Conservation (phyloP, 2,113 vertebrate species). For the Misgurnus anguillicaudatus region DNA sequence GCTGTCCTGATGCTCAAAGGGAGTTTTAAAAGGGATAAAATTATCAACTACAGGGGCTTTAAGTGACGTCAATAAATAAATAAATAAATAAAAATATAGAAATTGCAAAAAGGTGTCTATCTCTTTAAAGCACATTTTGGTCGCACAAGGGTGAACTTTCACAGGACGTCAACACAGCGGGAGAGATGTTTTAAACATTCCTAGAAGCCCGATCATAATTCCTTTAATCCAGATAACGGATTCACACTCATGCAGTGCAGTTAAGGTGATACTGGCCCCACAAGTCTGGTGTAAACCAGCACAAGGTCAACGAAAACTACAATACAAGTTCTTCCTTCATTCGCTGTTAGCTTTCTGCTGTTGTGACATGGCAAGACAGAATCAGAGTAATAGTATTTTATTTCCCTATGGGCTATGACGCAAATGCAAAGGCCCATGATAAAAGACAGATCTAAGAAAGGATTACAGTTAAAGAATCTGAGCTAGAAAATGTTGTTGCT, state of each 20-base stretch:
- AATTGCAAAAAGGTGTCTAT: not conserved
- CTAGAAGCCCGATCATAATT: not conserved
- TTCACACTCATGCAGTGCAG: conserved; percentile 8
- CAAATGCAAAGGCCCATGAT: conserved; percentile 12
- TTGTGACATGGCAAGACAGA: conserved; percentile 40
- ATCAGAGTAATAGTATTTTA: conserved; percentile 43
- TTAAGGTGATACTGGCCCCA: conserved; percentile 7
- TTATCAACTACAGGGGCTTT: no score
- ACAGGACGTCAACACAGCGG: not conserved
- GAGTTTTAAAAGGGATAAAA: no score
- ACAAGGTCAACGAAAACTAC: conserved; percentile 7
- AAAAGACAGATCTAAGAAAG: conserved; percentile 9
- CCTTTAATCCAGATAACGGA: conserved; percentile 22
- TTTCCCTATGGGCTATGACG: conserved; percentile 25
- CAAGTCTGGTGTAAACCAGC: conserved; percentile 4
- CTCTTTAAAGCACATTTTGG: not conserved
- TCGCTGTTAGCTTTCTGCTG: conserved; percentile 10
- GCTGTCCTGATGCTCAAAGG: no score
- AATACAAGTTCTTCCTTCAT: not conserved
- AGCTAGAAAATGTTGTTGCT: conserved; percentile 7
- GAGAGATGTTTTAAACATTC: not conserved
- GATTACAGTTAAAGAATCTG: conserved; percentile 30
- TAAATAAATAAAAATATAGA: no score
- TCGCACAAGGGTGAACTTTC: not conserved
- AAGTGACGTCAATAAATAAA: no score